Conservation (phyloP, 2,113 vertebrate species). For the Manacus vitellinus region DNA sequence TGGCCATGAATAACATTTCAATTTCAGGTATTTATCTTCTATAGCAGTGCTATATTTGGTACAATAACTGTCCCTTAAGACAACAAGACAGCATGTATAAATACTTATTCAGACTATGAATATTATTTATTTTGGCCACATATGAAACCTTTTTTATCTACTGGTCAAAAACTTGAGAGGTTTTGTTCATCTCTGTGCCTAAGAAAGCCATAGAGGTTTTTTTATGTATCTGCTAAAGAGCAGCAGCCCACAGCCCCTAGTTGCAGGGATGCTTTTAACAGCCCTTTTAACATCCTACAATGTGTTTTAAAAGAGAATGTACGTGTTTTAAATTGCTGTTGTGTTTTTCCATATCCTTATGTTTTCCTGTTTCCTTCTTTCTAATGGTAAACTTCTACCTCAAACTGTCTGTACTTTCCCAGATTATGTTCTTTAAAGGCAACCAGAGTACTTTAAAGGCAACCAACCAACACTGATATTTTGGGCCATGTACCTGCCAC, state of each 20-base stretch:
- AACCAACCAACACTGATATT: background rate
- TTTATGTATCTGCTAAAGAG: background rate
- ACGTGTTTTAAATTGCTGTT: background rate
- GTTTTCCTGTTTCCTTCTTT: background rate
- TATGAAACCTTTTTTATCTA: background rate
- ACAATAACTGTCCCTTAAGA: background rate
- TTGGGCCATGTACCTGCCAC: background rate
- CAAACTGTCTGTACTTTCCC: background rate
- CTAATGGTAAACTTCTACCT: background rate
- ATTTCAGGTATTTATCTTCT: background rate
- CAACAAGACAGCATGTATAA: background rate
- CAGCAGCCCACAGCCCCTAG: accelerated
- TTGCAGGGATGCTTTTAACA: background rate
- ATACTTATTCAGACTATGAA: background rate
- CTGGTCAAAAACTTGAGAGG: background rate
- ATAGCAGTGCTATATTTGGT: background rate
- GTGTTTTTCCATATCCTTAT: background rate
- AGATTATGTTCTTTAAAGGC: background rate
- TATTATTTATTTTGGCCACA: background rate
- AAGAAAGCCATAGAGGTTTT: background rate
- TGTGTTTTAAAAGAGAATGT: background rate
- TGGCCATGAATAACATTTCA: background rate
- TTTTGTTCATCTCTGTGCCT: background rate
- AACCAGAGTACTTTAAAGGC: background rate
- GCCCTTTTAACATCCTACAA: background rate